Conservation (phyloP, 2,113 vertebrate genomes). For the Caranx melampygus region DNA sequence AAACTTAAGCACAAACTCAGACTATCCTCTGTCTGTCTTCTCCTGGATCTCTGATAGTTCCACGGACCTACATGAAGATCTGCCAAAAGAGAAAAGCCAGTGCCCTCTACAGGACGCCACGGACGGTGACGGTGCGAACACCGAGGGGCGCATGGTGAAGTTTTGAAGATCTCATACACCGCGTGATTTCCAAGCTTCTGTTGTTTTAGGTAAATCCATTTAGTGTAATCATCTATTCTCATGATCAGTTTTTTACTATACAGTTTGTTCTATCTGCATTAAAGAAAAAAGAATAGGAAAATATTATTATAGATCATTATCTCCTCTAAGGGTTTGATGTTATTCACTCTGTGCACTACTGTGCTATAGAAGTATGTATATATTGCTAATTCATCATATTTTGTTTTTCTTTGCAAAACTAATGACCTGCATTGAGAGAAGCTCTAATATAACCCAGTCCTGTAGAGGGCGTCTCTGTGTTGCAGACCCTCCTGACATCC, state of each 20-base stretch:
- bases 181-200: neutral
- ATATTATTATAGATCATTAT: neutral
- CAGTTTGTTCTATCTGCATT: neutral
- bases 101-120: slow-evolving; percentile 77
- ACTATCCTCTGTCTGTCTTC: neutral
- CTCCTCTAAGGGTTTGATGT: neutral
- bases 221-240: no score
- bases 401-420: neutral
- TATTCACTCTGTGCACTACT: neutral
- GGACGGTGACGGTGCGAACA: slow-evolving; percentile 16
- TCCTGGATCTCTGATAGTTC: neutral
- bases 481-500: slow-evolving; percentile 18
- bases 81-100: slow-evolving; percentile 77
- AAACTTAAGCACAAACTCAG: neutral
- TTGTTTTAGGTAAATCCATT: neutral
- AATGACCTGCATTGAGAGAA: neutral
- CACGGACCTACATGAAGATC: neutral
- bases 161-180: neutral
- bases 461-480: slow-evolving; percentile 60
- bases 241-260: neutral
- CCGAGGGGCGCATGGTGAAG: neutral
- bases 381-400: neutral
- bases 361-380: neutral
- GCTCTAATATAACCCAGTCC: neutral
- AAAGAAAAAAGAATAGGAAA: neutral